Base-by-base conservation (phyloP, 64 coral and sea anemone species). In the Pachyseris speciosa region DNA sequence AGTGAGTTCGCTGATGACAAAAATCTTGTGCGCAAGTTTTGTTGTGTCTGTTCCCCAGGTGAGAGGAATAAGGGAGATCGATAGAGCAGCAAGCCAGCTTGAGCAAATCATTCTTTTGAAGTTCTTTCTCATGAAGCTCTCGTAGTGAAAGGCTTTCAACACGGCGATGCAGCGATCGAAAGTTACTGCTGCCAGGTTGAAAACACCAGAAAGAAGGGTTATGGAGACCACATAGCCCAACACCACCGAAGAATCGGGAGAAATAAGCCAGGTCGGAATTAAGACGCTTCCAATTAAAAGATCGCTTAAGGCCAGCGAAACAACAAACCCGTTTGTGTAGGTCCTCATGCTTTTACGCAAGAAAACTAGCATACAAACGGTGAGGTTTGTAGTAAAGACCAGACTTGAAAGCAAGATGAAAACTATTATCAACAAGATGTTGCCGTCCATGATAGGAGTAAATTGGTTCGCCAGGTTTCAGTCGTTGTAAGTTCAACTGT, bases 121-220 rank as follows among this genome's bases (percentile, higher is more conserved):
- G 69, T 84, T 53, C 33, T 74, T 91, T 43, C 81, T 69, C 89
- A 91, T 91, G 48, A 91, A 59, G 22, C 61, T 66, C 25, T 73
- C 51, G 67, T 91, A 91, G 2, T 58, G 33, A 7, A 91, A 37
- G 4, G 89, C 78, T 60, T 52, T 63, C 11, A 84, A 43, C 4
- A 91, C 89, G 67, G 89, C 66, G 32, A 91, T 39, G 53, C 83
- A 91, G 20, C 89, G 89, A 84, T 91, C 89, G 37, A 91, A 84
- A 25, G 89, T 91, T 11, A 91, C 89, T 0, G 67, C 67, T 20
- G 71, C 64, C 25, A 91, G 28, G 37, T 91, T 91, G 33, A 91
- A 91, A 1, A 84, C 52, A 2, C 81, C 81, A 33, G 89, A 80
- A 0, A 84, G 78, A 17, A 91, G 89, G 4, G 70, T 84, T 17